Conservation (phyloP, 2,888 invertebrate species). For the Micoletzkya japonica region DNA sequence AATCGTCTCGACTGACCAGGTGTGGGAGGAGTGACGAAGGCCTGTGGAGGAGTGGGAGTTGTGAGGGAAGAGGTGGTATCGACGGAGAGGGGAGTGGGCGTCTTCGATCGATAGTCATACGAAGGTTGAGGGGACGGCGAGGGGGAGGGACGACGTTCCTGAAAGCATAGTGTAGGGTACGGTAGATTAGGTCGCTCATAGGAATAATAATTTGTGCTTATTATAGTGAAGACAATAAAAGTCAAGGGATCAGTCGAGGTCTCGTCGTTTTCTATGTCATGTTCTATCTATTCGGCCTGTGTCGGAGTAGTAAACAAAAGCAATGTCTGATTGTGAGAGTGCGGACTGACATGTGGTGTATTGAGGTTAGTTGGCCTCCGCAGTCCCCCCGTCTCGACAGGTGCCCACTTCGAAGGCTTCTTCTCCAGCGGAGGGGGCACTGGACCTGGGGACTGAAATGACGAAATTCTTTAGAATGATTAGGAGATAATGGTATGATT, state of each 20-base stretch:
- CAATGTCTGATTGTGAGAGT: neutral
- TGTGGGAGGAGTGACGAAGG: constrained; percentile 26
- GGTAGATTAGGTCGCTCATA: neutral
- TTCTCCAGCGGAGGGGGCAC: constrained; percentile 10
- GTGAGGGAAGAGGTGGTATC: neutral
- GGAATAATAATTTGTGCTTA: too few relatives aligned
- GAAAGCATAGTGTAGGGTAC: constrained; percentile 1
- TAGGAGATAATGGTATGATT: neutral
- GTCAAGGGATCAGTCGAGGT: neutral
- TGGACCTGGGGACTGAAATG: neutral
- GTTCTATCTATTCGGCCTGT: neutral
- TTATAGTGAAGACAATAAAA: too few relatives aligned
- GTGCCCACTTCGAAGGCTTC: constrained; percentile 24
- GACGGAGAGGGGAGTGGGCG: constrained; percentile 1
- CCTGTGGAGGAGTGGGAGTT: constrained; percentile 4
- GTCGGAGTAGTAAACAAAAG: neutral
- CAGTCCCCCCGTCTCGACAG: constrained; percentile 28
- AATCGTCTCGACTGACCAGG: neutral
- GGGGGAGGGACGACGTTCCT: constrained; percentile 11
- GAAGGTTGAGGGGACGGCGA: neutral
- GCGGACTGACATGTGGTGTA: constrained; percentile 8
- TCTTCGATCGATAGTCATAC: constrained; percentile 16
- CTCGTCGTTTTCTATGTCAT: neutral
- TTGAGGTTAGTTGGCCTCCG: constrained; percentile 19
- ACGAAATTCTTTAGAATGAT: neutral